These are phyloP conservation scores for Cotesia chilonis DNA, from an alignment of 1,140 invertebrate species.

Conservation along the genomic window DNA sequence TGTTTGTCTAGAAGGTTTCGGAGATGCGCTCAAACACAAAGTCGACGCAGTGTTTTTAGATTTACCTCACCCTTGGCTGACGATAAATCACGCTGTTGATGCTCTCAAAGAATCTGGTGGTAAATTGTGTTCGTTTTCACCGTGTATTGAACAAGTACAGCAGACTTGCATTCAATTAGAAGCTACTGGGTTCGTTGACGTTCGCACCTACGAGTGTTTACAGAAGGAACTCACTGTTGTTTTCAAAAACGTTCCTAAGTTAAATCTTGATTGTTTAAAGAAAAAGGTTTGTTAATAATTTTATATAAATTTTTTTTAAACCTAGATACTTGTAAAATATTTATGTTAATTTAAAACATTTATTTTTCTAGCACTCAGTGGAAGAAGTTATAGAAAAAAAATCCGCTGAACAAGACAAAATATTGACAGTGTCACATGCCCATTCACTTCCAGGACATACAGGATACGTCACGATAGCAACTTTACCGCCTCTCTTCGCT, in stretches of 20 bases:
- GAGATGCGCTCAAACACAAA: constrained; percentile 73
- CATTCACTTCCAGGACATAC: constrained; percentile 86
- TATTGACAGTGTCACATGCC: constrained; percentile 75
- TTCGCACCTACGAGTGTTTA: constrained; percentile 88
- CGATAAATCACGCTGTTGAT: constrained; percentile 80
- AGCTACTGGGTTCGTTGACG: constrained; percentile 80
- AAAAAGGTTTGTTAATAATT: constrained; percentile 64
- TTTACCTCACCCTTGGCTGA: constrained; percentile 94
- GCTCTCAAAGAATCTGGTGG: constrained; percentile 79
- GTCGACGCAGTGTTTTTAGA: constrained; percentile 97
- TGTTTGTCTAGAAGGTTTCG: constrained; percentile 88
- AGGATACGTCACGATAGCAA: constrained; percentile 92
- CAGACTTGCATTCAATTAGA: constrained; percentile 78
- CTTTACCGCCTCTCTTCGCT: constrained; percentile 72
- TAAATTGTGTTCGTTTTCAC: constrained; percentile 94
- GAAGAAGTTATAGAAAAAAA: constrained; percentile 62
- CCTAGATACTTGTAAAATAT: neutral
- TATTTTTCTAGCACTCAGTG: constrained; percentile 57
- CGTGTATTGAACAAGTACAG: constrained; percentile 98
- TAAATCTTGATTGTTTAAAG: constrained; percentile 75
- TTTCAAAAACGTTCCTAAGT: constrained; percentile 73
- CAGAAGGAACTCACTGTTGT: constrained; percentile 84
- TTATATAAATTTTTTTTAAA: constrained; percentile 22
- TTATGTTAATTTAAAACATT: neutral
- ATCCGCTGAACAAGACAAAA: constrained; percentile 66